Base-by-base conservation (phyloP, 92 coral and sea anemone genomes). In the Diadumene lineata region DNA sequence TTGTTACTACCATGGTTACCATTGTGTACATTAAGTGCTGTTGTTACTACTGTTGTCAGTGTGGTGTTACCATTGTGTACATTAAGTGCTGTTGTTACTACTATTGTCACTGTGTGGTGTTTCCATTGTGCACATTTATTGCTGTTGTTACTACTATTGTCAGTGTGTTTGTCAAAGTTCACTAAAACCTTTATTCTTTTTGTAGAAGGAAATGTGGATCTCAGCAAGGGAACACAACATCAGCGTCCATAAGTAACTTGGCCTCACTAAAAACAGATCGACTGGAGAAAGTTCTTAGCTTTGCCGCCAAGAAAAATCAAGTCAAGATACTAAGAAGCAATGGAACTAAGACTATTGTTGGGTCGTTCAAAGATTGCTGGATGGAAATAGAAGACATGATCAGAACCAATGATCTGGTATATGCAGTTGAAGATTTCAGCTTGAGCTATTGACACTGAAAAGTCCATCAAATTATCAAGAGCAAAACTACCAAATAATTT, bases 351-450 rank as follows among this genome's bases (percentile, higher is more conserved):
- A 75, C 79, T 38, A 50, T 56, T 66, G 76, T 56, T 51, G 51
- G 43, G 4, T 81, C 90, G 11, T 85, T 85, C 62, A 72, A 76
- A 70, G 86, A 85, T 17, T 44, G 79, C 68, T 85, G 86, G 86
- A 69, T 75, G 78, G 78, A 85, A 74, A 68, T 85, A 30, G 82
- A 69, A 38, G 74, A 85, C 56, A 74, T 81, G 74, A 75, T 85
- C 56, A 60, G 60, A 16, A 66, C 82, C 19, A 75, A 81, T 24
- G 27, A n/a, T 27, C 48, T 66, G 11, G 28, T 66, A 18, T 66
- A 0, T n/a, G 29, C 48, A 3, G 51, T 32, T 4, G 71, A 66
- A 2, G 29, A 66, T 6, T 27, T 31, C 10, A 10, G 11, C 34
- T 21, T 63, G 26, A 38, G 11, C 13, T 38, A 38, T 38, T 38